Percentiles rank a stretch among this genome's conserved stretches.
These are phyloP conservation scores for Nesidiocoris tenuis DNA, from an alignment of 2,888 invertebrate species.

Conservation along the genomic window DNA sequence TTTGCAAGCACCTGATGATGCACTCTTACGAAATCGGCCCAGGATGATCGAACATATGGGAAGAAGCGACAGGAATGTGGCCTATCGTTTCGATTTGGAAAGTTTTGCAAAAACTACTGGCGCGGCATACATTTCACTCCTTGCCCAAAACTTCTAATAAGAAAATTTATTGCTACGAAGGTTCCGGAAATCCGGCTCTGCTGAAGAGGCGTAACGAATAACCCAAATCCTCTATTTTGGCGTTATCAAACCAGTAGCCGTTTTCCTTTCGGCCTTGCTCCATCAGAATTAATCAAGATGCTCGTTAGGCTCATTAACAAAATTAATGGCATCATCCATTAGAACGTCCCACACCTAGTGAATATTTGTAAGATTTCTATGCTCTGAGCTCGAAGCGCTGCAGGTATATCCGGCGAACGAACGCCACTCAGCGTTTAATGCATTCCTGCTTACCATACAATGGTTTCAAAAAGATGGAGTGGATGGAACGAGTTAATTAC, in stretches of 20 bases:
- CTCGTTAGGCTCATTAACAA: neutral
- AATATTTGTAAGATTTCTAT: neutral
- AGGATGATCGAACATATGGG: neutral
- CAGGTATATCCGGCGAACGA: neutral
- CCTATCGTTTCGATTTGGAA: neutral
- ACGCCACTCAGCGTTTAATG: neutral
- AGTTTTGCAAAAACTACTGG: neutral
- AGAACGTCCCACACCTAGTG: neutral
- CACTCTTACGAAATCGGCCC: neutral
- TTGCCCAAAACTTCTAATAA: too few relatives aligned
- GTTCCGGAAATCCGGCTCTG: too few relatives aligned
- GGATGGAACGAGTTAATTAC: slow-evolving; percentile 16
- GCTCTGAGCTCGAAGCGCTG: neutral
- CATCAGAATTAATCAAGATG: neutral
- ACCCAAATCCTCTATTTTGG: too few relatives aligned
- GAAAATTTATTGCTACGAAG: too few relatives aligned
- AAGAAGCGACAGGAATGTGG: neutral
- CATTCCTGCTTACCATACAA: slow-evolving; percentile 23
- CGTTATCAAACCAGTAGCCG: too few relatives aligned
- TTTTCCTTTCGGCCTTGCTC: too few relatives aligned
- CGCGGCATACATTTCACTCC: neutral
- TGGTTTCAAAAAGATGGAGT: neutral
- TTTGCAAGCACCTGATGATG: neutral
- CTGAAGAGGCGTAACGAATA: too few relatives aligned
- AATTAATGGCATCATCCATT: neutral